Evolutionary conservation across 2,113 vertebrate genomes (phyloP), one percentile per base, ranked within the genome.

Genomic region (Alces alces): DNA sequence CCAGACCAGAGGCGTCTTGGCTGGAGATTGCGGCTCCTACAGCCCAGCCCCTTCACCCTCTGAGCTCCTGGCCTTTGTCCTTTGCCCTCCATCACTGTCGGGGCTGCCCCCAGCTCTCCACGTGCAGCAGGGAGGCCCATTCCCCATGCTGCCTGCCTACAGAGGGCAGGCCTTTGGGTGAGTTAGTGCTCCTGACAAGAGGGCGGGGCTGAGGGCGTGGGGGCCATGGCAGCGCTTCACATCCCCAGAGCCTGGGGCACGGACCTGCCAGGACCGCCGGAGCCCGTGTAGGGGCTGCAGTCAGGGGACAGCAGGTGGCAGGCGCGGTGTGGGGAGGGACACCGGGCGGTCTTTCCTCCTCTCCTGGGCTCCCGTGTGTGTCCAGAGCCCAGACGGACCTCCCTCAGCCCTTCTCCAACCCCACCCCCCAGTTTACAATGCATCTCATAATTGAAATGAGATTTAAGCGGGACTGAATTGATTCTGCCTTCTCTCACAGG

Each of bases 181-280:
- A 54, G 55, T 91, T 16, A 60, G 73, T 28, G 4, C 8, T 86
- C 7, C 70, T 13, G 47, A 33, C 33, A 15, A 64, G 58, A 57
- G 16, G 5, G 66, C 0, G 1, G 23, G 64, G 25, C 61, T 52
- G 54, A 85, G 55, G 25, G 27, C 1, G 6, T 2, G 1, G 50
- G 28, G 30, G 50, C 79, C 11, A 13, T 2, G 0, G 50, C 7
- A 3, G 80, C 33, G 19, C 33, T 82, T 54, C 8, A 12, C 11
- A n/a, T 78, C 21, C 23, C 43, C 0, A 13, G 47, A 43, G 57
- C 52, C 45, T 15, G n/a, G 4, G 36, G 16, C 30, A 7, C 4
- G 28, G 86, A 57, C 66, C 33, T 23, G 19, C 91, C 79, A 64
- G 79, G 88, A n/a, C 30, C 0, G 0, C 78, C 5, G 1, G 30